phyloP scores from a whole-genome alignment of 92 coral and sea anemone genomes.

The Scolanthus callimorphus region DNA sequence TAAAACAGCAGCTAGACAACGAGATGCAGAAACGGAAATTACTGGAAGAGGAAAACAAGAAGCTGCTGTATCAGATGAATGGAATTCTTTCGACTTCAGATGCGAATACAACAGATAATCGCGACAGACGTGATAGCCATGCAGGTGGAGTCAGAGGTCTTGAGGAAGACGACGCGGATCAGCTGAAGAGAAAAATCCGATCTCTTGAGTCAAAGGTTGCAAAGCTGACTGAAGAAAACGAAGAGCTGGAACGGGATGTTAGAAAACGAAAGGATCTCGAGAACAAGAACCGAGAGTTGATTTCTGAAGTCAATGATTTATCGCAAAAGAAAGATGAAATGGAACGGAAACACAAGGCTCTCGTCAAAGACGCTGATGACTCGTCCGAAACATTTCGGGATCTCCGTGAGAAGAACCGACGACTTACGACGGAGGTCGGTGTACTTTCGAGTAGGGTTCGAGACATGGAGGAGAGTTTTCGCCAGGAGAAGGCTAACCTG shows the following conservation, averaged over 20 bases:
- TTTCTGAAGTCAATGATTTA: constrained; percentile 59
- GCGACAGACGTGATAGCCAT: background rate
- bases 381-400: constrained; percentile 51
- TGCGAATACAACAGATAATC: constrained; percentile 4
- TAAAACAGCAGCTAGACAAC: constrained; percentile 28
- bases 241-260: constrained; percentile 41
- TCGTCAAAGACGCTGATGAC: constrained; percentile 53
- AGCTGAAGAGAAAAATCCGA: constrained; percentile 20
- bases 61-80: constrained; percentile 59
- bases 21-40: constrained; percentile 64
- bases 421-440: constrained; percentile 54
- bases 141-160: background rate
- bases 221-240: constrained; percentile 50
- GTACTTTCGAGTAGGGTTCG: constrained; percentile 58
- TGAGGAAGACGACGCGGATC: constrained; percentile 1
- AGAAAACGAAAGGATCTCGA: constrained; percentile 61
- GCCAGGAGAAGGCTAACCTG: constrained; percentile 67
- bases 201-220: constrained; percentile 43
- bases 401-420: constrained; percentile 55
- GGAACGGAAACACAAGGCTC: constrained; percentile 60
- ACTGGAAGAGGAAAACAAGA: constrained; percentile 82
- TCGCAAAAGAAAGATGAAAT: constrained; percentile 52
- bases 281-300: constrained; percentile 56
- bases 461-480: constrained; percentile 72
- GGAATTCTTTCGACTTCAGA: constrained; percentile 48